phyloP scores from a whole-genome alignment of 2,797 vertebrate genomes.

The Danio jaintianensis region DNA sequence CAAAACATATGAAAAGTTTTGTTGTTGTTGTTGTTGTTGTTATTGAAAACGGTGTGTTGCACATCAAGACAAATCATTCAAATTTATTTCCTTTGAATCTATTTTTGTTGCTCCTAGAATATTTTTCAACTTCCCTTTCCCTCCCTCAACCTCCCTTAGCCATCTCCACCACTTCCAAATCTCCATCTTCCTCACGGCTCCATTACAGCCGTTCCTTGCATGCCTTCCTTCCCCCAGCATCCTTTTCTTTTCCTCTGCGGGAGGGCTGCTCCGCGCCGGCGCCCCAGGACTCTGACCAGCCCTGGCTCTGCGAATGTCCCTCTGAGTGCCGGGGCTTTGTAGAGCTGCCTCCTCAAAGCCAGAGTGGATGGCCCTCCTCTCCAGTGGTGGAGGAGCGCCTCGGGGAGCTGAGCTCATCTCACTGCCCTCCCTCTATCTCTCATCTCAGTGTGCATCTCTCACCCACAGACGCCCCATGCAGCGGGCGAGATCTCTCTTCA shows the following conservation, averaged over 20 bases:
- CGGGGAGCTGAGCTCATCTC: conserved; percentile 61
- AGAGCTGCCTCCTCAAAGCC: conserved; percentile 55
- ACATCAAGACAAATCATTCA: too few relatives aligned
- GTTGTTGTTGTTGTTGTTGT: too few relatives aligned
- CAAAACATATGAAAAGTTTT: too few relatives aligned
- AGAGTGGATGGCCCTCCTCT: conserved; percentile 38
- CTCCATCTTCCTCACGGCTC: conserved; percentile 60
- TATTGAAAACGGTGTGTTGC: too few relatives aligned
- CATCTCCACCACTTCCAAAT: conserved; percentile 45
- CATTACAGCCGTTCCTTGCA: conserved; percentile 61
- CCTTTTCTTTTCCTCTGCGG: conserved; percentile 62
- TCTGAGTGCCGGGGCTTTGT: conserved; percentile 51
- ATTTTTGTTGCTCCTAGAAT: too few relatives aligned
- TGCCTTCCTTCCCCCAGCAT: conserved; percentile 63
- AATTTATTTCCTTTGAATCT: too few relatives aligned
- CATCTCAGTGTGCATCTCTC: conserved; percentile 54
- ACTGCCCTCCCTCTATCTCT: conserved; percentile 65
- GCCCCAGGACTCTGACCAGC: conserved; percentile 39
- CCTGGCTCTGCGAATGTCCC: conserved; percentile 13
- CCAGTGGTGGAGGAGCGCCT: conserved; percentile 28
- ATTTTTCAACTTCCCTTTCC: conserved; percentile 49
- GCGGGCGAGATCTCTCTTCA: conserved; percentile 26
- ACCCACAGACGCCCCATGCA: conserved; percentile 35
- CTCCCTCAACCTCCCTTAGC: conserved; percentile 3
- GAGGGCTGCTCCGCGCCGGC: not conserved